These are phyloP conservation scores for Heteromurus nitidus DNA, from an alignment of 2,888 invertebrate genomes.

Conservation along the genomic window DNA sequence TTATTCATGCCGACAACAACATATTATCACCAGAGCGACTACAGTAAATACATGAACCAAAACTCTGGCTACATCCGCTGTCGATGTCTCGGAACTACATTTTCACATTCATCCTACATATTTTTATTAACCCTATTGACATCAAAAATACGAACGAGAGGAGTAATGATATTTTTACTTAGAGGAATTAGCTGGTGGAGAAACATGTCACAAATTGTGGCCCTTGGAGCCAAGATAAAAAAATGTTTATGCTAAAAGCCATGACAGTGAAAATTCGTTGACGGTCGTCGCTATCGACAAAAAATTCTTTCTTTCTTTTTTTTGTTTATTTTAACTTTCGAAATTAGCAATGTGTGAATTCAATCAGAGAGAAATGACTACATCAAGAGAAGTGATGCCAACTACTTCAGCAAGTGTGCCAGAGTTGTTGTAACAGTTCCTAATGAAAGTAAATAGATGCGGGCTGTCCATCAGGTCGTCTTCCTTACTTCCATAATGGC, in stretches of 20 bases:
- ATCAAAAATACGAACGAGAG: conserved; percentile 40
- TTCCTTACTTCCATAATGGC: no score
- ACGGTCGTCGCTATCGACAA: no score
- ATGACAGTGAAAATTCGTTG: no score
- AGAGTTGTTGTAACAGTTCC: neutral
- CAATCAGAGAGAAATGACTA: conserved; percentile 20
- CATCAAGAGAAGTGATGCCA: neutral
- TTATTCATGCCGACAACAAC: conserved; percentile 33
- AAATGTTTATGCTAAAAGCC: no score
- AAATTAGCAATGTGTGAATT: conserved; percentile 56
- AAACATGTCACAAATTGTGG: no score
- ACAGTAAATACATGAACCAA: conserved; percentile 15
- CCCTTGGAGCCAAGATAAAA: no score
- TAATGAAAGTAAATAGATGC: conserved; percentile 4
- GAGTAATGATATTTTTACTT: neutral
- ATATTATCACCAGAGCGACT: conserved; percentile 7
- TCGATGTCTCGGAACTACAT: conserved; percentile 4
- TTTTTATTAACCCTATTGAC: conserved; percentile 51
- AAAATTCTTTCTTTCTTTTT: no score
- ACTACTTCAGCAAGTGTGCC: neutral
- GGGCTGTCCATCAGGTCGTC: neutral
- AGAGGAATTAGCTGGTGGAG: no score
- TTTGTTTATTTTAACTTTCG: conserved; percentile 56
- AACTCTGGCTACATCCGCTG: conserved; percentile 9
- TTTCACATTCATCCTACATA: conserved; percentile 41